These are phyloP conservation scores for Pseudonaja textilis DNA, from an alignment of 2,113 vertebrate species.

Conservation along the genomic window DNA sequence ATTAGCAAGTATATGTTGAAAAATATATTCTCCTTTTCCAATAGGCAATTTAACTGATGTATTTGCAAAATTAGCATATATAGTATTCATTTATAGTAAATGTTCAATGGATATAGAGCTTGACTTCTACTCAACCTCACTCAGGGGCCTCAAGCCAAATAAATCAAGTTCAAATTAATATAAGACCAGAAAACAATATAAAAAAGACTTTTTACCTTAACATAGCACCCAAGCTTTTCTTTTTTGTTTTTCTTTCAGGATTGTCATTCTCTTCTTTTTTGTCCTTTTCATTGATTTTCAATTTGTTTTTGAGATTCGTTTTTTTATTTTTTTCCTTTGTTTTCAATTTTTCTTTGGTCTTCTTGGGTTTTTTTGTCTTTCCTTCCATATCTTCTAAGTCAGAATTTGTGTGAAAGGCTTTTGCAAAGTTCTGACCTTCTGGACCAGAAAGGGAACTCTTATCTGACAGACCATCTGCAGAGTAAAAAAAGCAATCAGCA, in stretches of 20 bases:
- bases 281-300: constrained; percentile 86
- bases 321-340: constrained; percentile 79
- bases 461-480: constrained; percentile 84
- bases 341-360: constrained; percentile 84
- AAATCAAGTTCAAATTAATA: not conserved
- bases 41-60: not conserved
- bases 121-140: not conserved
- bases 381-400: constrained; percentile 71
- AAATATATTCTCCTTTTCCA: not conserved
- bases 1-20: not conserved
- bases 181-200: not conserved
- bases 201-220: constrained; percentile 77
- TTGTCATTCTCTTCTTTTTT: constrained; percentile 85
- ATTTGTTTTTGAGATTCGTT: constrained; percentile 60
- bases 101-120: not conserved
- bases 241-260: constrained; percentile 87
- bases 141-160: not conserved
- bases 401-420: constrained; percentile 66
- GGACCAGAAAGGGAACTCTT: constrained; percentile 84
- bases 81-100: not conserved
- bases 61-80: not conserved
- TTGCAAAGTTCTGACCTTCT: constrained; percentile 81
- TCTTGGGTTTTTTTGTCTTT: constrained; percentile 80
- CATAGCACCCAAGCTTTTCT: constrained; percentile 85
- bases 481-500: constrained; percentile 53